These are phyloP conservation scores for Chymomyza amoena DNA, from an alignment of 2,888 invertebrate species.

Conservation along the genomic window DNA sequence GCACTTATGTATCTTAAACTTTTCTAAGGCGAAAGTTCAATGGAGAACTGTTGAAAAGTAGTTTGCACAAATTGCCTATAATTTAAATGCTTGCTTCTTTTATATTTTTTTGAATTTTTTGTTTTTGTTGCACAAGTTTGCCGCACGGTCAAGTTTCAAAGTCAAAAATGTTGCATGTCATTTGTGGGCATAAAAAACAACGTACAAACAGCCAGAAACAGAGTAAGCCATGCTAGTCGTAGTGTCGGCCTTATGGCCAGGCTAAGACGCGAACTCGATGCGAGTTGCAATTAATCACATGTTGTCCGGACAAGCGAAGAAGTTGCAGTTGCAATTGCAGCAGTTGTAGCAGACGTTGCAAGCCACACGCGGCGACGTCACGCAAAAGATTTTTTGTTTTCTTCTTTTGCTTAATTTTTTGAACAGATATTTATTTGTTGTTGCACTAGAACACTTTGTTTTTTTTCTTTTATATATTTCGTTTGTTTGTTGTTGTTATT, in stretches of 20 bases:
- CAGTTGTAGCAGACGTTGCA: constrained; percentile 16
- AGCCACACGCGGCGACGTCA: constrained; percentile 17
- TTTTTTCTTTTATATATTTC: background rate
- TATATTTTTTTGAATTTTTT: background rate
- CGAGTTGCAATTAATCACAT: constrained; percentile 1
- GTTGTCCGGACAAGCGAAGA: constrained; percentile 9
- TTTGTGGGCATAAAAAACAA: background rate
- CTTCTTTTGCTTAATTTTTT: background rate
- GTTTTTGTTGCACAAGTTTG: background rate
- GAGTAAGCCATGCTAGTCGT: background rate
- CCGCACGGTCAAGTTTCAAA: background rate
- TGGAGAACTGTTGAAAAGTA: background rate
- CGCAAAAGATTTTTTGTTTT: constrained; percentile 7
- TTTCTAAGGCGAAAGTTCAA: background rate
- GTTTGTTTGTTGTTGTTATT: background rate
- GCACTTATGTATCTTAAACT: background rate
- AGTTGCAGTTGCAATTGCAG: constrained; percentile 28
- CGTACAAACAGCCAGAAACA: background rate
- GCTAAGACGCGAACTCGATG: background rate
- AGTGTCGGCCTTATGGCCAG: background rate
- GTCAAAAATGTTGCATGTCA: constrained; percentile 1
- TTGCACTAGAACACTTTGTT: background rate
- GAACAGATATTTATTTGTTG: background rate
- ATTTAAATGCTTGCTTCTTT: background rate
- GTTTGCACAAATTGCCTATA: background rate